Conservation (phyloP, 2,113 vertebrate genomes). For the Myodes glareolus region DNA sequence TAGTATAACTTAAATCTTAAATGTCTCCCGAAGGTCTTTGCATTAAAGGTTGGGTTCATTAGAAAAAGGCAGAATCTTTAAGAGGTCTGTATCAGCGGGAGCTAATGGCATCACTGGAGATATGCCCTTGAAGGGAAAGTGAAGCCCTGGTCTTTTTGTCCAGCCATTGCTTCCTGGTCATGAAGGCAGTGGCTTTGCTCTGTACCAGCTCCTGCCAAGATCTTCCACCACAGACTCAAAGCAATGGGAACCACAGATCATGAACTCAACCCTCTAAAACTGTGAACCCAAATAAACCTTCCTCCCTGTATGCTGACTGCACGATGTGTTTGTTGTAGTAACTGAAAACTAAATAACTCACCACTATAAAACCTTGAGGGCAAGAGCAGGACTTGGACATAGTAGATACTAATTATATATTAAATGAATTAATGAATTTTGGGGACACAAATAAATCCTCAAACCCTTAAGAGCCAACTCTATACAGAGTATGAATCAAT, state of each 20-base stretch:
- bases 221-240: neutral
- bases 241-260: neutral
- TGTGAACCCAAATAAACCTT: neutral
- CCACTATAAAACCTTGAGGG: neutral
- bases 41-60: neutral
- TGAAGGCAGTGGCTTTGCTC: neutral
- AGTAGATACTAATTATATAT: neutral
- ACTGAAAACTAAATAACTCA: neutral
- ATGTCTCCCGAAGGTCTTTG: neutral
- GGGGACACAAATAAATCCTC: neutral
- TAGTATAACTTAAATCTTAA: neutral
- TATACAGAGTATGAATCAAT: neutral
- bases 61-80: neutral
- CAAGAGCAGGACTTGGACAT: neutral
- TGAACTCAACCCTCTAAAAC: neutral
- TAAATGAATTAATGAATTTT: conserved; percentile 8
- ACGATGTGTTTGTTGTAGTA: neutral
- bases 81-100: neutral
- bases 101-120: neutral
- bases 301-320: neutral
- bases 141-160: neutral
- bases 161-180: neutral
- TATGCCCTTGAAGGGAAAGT: neutral
- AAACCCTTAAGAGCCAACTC: neutral
- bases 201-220: neutral